A percentile compares a stretch with the other conserved stretches of the same genome.
phyloP scores from a whole-genome alignment of 1,140 invertebrate genomes.

The Ridgeia piscesae region DNA sequence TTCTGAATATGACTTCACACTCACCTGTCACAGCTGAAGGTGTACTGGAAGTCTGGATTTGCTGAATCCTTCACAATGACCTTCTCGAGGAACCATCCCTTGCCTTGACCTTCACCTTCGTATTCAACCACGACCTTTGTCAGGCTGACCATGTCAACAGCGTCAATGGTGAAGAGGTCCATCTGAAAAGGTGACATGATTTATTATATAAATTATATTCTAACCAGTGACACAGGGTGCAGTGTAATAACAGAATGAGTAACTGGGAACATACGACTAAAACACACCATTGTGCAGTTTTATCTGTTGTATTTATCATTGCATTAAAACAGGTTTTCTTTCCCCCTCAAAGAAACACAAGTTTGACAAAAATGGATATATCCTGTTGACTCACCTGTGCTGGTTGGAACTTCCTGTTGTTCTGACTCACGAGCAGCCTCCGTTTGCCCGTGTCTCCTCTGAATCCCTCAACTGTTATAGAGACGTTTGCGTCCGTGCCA shows the following conservation, averaged over 20 bases:
- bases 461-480: constrained; percentile 37
- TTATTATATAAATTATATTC: background rate
- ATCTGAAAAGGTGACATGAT: background rate
- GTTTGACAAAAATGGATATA: background rate
- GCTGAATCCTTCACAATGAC: constrained; percentile 44
- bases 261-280: too few species aligned
- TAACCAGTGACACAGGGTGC: too few species aligned
- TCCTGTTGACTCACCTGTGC: constrained; percentile 40
- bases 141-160: background rate
- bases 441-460: constrained; percentile 40
- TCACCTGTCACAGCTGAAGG: constrained; percentile 50
- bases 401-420: constrained; percentile 34
- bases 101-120: constrained; percentile 34
- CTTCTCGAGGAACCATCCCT: constrained; percentile 53
- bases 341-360: background rate
- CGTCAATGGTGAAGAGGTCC: background rate
- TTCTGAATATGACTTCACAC: background rate
- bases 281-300: too few species aligned
- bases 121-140: constrained; percentile 45
- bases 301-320: background rate
- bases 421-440: constrained; percentile 38
- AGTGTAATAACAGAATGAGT: too few species aligned
- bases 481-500: constrained; percentile 41
- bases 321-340: too few species aligned
- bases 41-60: constrained; percentile 33